phyloP scores from a whole-genome alignment of 2,113 vertebrate species.

The Aphyosemion australe region DNA sequence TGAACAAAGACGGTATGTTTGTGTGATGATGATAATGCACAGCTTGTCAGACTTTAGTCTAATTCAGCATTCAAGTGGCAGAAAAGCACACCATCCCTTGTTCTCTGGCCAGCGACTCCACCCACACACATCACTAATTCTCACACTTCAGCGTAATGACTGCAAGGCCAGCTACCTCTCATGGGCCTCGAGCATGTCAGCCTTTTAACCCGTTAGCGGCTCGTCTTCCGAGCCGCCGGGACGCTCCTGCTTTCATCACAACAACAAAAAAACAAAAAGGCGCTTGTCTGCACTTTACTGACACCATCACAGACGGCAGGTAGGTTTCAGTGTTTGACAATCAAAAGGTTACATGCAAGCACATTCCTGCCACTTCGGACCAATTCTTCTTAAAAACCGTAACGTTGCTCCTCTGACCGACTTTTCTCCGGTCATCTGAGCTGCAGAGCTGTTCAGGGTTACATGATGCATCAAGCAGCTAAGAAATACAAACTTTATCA shows the following conservation, averaged over 20 bases:
- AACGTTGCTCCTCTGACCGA: conserved; percentile 21
- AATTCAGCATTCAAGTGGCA: conserved; percentile 42
- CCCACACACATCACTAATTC: conserved; percentile 54
- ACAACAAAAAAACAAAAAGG: neutral
- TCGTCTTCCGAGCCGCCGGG: conserved; percentile 18
- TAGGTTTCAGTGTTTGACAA: conserved; percentile 69
- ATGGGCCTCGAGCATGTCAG: conserved; percentile 51
- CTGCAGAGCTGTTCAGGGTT: conserved; percentile 17
- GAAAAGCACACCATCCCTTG: conserved; percentile 31
- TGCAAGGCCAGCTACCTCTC: conserved; percentile 61
- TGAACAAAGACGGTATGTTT: conserved; percentile 29
- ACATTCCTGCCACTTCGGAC: conserved; percentile 65
- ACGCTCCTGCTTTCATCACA: conserved; percentile 36
- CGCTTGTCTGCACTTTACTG: conserved; percentile 60
- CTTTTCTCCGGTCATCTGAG: conserved; percentile 25
- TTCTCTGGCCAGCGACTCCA: conserved; percentile 47
- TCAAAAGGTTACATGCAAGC: conserved; percentile 71
- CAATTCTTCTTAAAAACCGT: conserved; percentile 27
- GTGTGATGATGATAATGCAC: conserved; percentile 37
- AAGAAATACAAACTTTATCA: conserved; percentile 18
- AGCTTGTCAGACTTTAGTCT: conserved; percentile 29
- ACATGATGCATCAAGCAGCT: conserved; percentile 11
- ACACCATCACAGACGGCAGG: conserved; percentile 33
- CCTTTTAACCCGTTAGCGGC: conserved; percentile 53
- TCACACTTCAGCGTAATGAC: conserved; percentile 49